These are phyloP conservation scores for Myotis davidii DNA, from an alignment of 2,113 vertebrate species.

Conservation along the genomic window DNA sequence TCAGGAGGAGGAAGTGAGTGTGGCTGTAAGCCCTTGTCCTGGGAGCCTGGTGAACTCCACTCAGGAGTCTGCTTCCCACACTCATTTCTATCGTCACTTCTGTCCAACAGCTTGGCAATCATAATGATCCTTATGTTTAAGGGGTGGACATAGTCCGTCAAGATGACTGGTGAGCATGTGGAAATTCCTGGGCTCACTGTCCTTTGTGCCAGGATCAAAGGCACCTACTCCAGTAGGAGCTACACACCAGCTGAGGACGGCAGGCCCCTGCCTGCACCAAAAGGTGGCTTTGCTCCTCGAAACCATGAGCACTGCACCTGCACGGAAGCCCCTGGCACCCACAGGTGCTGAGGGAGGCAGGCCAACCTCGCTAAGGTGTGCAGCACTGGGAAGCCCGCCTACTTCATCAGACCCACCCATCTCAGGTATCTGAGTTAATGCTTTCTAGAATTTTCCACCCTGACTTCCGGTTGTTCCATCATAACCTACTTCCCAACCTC, in stretches of 20 bases:
- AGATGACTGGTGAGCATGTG: neutral
- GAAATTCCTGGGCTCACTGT: neutral
- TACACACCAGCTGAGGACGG: constrained; percentile 47
- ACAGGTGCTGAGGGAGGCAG: constrained; percentile 21
- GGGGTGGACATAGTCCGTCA: neutral
- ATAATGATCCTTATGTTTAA: neutral
- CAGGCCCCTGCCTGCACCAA: constrained; percentile 67
- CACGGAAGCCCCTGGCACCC: constrained; percentile 68
- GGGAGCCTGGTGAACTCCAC: neutral
- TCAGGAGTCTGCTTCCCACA: rapidly evolving
- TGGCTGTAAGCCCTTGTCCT: no score
- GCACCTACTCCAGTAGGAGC: neutral
- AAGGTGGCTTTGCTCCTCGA: constrained; percentile 67
- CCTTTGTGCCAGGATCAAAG: neutral
- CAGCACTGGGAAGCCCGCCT: neutral
- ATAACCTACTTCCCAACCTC: neutral
- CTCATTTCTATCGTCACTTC: neutral
- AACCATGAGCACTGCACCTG: constrained; percentile 43
- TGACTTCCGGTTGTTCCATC: neutral
- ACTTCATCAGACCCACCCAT: neutral
- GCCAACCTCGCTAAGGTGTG: neutral
- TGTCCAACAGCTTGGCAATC: neutral
- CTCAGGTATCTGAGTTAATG: neutral
- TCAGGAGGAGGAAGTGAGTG: neutral
- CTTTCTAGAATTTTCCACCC: neutral